These are phyloP conservation scores for Micrastur ruficollis DNA, from an alignment of 2,797 vertebrate genomes.

Conservation along the genomic window DNA sequence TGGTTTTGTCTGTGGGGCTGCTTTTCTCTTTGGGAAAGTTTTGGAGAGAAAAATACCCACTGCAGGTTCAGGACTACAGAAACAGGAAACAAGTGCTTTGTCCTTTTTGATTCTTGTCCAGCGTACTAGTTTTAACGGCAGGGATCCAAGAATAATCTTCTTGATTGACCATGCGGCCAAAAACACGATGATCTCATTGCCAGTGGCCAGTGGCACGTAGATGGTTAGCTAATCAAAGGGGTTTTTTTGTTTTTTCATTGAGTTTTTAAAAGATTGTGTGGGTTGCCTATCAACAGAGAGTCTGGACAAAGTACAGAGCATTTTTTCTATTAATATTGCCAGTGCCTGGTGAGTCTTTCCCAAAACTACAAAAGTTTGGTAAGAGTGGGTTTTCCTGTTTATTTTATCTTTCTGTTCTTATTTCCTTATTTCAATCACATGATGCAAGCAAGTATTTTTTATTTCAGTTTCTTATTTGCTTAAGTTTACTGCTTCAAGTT, in stretches of 20 bases:
- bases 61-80: background rate
- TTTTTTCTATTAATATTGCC: background rate
- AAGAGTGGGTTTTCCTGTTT: background rate
- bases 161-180: background rate
- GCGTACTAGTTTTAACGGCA: background rate
- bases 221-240: background rate
- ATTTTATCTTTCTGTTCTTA: background rate
- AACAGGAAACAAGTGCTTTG: conserved; percentile 55
- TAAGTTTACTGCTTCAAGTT: background rate
- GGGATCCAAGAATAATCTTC: conserved; percentile 51
- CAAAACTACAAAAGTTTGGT: background rate
- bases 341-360: background rate
- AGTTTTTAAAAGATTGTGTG: background rate
- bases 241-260: background rate
- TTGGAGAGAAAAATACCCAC: background rate
- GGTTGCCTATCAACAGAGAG: background rate
- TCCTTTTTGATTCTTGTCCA: conserved; percentile 35
- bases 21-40: background rate
- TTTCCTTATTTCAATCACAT: background rate
- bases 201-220: background rate
- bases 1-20: background rate
- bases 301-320: background rate
- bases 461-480: background rate
- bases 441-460: background rate
- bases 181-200: conserved; percentile 4